Conservation (phyloP, 2,888 invertebrate genomes). For the Apamea anceps region DNA sequence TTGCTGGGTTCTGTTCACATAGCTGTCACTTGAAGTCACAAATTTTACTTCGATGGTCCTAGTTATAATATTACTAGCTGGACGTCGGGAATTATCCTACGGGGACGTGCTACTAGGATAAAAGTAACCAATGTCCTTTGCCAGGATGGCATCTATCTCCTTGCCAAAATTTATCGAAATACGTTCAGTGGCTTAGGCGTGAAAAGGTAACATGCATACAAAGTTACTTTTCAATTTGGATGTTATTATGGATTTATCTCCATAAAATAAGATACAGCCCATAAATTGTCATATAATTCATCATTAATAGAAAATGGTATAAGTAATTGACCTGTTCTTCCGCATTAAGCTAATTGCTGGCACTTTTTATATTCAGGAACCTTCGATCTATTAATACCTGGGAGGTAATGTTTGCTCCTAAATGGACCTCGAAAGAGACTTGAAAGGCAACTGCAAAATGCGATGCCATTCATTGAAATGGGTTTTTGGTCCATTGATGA, state of each 20-base stretch:
- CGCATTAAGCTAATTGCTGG: slow-evolving; percentile 52
- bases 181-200: too few relatives aligned
- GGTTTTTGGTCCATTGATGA: slow-evolving; percentile 25
- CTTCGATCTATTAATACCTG: slow-evolving; percentile 34
- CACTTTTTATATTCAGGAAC: slow-evolving; percentile 40
- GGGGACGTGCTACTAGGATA: too few relatives aligned
- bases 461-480: slow-evolving; percentile 33
- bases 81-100: too few relatives aligned
- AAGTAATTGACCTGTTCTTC: slow-evolving; percentile 24
- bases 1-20: too few relatives aligned
- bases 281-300: slow-evolving; percentile 34
- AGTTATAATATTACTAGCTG: too few relatives aligned
- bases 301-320: slow-evolving; percentile 34
- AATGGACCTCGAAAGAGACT: slow-evolving; percentile 33
- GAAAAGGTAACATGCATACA: too few relatives aligned
- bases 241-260: not conserved
- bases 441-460: slow-evolving; percentile 48
- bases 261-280: slow-evolving; percentile 4
- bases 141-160: too few relatives aligned
- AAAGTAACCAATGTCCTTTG: too few relatives aligned
- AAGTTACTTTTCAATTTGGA: too few relatives aligned
- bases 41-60: too few relatives aligned
- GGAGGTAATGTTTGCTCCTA: slow-evolving; percentile 34
- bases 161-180: too few relatives aligned
- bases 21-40: too few relatives aligned